A percentile compares a stretch with the other conserved stretches of the same genome.
Evolutionary conservation across 2,113 vertebrate species (phyloP).

Genomic region (Paradoxurus hermaphroditus): DNA sequence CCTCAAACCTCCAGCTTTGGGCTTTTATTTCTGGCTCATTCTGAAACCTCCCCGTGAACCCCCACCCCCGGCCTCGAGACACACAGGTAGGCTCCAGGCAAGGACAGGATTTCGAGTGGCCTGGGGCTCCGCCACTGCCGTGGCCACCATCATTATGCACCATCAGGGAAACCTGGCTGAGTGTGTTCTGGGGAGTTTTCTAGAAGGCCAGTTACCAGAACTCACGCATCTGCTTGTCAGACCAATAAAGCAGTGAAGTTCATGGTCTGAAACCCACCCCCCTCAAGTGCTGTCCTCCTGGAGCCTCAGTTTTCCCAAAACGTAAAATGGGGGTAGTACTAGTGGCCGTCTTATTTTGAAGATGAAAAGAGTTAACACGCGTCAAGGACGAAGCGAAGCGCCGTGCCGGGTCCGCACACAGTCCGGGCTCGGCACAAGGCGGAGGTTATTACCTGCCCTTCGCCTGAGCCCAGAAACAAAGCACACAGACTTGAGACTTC

Average conservation of each 20-base stretch:
- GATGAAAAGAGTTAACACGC: neutral
- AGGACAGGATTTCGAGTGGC: neutral
- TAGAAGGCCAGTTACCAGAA: neutral
- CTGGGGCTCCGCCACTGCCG: neutral
- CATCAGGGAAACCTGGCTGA: neutral
- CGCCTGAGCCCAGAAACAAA: neutral
- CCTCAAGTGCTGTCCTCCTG: neutral
- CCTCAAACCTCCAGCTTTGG: neutral
- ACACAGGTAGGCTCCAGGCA: neutral
- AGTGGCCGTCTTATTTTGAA: neutral
- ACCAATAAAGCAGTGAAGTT: neutral
- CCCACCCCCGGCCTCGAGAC: neutral
- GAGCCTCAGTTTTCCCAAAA: neutral
- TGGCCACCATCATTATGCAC: neutral
- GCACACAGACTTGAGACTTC: conserved; percentile 4
- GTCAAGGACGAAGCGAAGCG: neutral
- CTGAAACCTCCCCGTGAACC: neutral
- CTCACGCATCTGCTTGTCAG: neutral
- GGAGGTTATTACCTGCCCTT: neutral
- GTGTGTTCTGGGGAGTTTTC: neutral
- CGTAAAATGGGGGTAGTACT: neutral
- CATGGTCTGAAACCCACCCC: neutral
- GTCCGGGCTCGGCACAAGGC: neutral
- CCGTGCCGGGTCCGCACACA: neutral
- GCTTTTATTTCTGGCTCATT: neutral